These are phyloP conservation scores for Thereuonema tuberculata DNA, from an alignment of 1,140 invertebrate genomes.

Conservation along the genomic window DNA sequence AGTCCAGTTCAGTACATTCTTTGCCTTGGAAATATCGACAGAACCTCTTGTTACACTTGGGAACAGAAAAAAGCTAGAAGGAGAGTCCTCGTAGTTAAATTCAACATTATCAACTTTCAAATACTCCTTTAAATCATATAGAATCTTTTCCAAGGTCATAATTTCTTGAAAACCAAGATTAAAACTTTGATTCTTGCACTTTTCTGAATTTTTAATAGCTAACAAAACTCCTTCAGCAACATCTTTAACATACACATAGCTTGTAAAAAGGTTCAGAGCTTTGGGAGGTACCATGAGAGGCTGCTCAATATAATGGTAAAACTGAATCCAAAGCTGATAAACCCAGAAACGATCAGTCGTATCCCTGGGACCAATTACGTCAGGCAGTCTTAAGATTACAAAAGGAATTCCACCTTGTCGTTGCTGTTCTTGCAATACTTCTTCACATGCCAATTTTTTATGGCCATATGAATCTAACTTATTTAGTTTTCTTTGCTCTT, in stretches of 20 bases:
- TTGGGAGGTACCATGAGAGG: slow-evolving; percentile 28
- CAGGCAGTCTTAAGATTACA: slow-evolving; percentile 34
- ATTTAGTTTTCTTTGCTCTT: slow-evolving; percentile 22
- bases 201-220: slow-evolving; percentile 18
- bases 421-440: slow-evolving; percentile 23
- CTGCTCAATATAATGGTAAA: slow-evolving; percentile 22
- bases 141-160: slow-evolving; percentile 24
- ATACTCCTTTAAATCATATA: slow-evolving; percentile 24
- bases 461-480: slow-evolving; percentile 33
- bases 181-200: slow-evolving; percentile 28
- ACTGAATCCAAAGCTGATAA: slow-evolving; percentile 37
- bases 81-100: slow-evolving; percentile 12
- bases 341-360: slow-evolving; percentile 37
- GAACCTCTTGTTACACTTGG: slow-evolving; percentile 35
- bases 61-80: slow-evolving; percentile 27
- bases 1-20: slow-evolving; percentile 26
- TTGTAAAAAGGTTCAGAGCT: slow-evolving; percentile 26
- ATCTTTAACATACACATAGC: slow-evolving; percentile 36
- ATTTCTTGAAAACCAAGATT: slow-evolving; percentile 32
- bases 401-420: slow-evolving; percentile 26
- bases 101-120: slow-evolving; percentile 20
- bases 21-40: slow-evolving; percentile 30
- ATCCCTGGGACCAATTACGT: slow-evolving; percentile 37
- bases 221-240: slow-evolving; percentile 29
- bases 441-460: slow-evolving; percentile 33